These are phyloP conservation scores for Acrocephalus kingi DNA, from an alignment of 2,113 vertebrate genomes.

Conservation along the genomic window DNA sequence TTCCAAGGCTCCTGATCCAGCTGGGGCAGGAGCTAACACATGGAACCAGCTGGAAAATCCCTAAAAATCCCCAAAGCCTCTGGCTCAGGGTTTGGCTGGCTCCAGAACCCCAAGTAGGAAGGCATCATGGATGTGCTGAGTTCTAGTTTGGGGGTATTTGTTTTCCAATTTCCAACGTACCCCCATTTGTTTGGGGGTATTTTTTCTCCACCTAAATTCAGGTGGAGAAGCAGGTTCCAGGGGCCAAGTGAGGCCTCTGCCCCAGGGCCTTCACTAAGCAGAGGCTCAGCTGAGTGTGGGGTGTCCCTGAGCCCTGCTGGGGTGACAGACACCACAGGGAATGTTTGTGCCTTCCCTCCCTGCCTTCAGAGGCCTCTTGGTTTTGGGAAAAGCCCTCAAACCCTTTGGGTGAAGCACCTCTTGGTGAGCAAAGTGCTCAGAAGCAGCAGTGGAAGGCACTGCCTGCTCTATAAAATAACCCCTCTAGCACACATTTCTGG, in stretches of 20 bases:
- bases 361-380: neutral
- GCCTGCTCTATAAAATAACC: neutral
- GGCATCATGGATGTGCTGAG: neutral
- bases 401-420: neutral
- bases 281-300: fast-evolving
- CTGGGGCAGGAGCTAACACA: too few species aligned
- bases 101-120: neutral
- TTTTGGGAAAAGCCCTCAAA: neutral
- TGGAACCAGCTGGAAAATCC: neutral
- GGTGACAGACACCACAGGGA: fast-evolving
- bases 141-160: fast-evolving
- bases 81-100: neutral
- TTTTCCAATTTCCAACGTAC: too few species aligned
- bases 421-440: neutral
- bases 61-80: fast-evolving
- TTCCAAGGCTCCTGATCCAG: neutral
- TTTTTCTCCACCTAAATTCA: fast-evolving
- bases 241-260: neutral
- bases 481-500: fast-evolving
- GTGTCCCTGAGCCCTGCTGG: neutral
- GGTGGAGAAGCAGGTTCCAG: neutral
- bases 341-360: neutral
- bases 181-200: neutral
- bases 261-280: neutral
- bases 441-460: neutral